Evolutionary conservation across 2,113 vertebrate species (phyloP), one percentile per base, ranked within the genome.

Genomic region (Elachura formosa): DNA sequence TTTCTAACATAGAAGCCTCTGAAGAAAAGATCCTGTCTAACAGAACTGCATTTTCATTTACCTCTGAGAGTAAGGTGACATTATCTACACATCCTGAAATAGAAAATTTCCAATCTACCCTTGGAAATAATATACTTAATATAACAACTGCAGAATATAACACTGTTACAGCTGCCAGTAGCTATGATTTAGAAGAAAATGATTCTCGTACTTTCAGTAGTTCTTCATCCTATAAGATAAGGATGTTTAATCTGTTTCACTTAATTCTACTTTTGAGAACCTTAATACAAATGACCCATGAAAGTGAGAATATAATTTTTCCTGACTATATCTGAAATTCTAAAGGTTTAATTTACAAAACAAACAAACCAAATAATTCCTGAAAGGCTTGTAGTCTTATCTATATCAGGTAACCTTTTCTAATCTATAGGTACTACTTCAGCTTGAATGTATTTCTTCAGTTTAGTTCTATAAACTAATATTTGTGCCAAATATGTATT

Each of bases 401-500:
- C 67, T 89, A 54, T 72, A 80, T 83, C 87, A 94, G 89, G 91
- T 69, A 91, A 75, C 21, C 8, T 93, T 63, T 91, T 89, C 67
- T 66, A 55, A 56, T 55, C 61, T 52, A 56, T 41, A 87, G 41
- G 28, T 40, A 31, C 48, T 51, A 89, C 58, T 93, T 95, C 59
- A 85, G 55, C 68, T 74, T 93, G 68, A 94, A 86, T 34, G 31
- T 45, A 66, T 71, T 84, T 84, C 56, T 80, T 83, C 56, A 84
- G 95, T 93, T 97, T 94, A 94, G 79, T 96, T 96, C 63, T 94
- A 87, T 93, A 91, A 94, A 96, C 87, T 95, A 52, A 19, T 63
- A 34, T 56, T 59, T 95, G 75, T 95, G 59, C 46, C 59, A 95
- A 87, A 95, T 52, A 88, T 38, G 83, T 9, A n/a, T 26, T 40